Conservation (phyloP, 2,888 invertebrate species). For the Abrostola triplasia region DNA sequence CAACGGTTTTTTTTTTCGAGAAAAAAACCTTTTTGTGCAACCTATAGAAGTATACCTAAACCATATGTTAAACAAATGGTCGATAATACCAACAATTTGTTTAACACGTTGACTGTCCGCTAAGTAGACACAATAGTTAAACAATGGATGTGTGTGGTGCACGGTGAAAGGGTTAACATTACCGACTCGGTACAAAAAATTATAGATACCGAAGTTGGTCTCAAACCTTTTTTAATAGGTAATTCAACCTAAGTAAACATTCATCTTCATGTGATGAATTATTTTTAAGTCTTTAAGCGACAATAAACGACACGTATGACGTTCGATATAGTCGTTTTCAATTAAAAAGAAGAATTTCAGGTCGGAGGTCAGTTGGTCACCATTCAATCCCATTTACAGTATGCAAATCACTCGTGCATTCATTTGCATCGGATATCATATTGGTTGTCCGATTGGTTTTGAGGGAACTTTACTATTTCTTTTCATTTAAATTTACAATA, state of each 20-base stretch:
- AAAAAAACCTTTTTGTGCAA: no score
- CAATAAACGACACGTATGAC: background rate
- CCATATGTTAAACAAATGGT: no score
- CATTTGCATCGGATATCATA: conserved; percentile 64
- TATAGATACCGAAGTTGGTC: no score
- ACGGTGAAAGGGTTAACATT: no score
- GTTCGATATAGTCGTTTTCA: conserved; percentile 25
- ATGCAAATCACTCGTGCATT: conserved; percentile 68
- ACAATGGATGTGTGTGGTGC: no score
- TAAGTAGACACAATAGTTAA: no score
- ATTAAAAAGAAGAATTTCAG: conserved; percentile 42
- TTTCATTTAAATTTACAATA: conserved; percentile 16
- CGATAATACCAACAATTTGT: no score
- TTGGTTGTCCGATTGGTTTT: conserved; percentile 35
- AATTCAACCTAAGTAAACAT: conserved; percentile 3
- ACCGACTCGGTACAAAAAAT: no score
- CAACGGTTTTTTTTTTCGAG: no score
- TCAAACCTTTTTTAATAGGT: background rate
- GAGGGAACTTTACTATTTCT: conserved; percentile 31
- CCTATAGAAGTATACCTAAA: no score
- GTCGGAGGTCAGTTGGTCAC: conserved; percentile 58
- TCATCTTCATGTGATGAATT: background rate
- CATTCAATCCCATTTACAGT: conserved; percentile 59
- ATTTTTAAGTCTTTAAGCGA: background rate
- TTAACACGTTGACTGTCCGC: no score